These are phyloP conservation scores for Cephus cinctus DNA, from an alignment of 1,140 invertebrate species.

Conservation along the genomic window DNA sequence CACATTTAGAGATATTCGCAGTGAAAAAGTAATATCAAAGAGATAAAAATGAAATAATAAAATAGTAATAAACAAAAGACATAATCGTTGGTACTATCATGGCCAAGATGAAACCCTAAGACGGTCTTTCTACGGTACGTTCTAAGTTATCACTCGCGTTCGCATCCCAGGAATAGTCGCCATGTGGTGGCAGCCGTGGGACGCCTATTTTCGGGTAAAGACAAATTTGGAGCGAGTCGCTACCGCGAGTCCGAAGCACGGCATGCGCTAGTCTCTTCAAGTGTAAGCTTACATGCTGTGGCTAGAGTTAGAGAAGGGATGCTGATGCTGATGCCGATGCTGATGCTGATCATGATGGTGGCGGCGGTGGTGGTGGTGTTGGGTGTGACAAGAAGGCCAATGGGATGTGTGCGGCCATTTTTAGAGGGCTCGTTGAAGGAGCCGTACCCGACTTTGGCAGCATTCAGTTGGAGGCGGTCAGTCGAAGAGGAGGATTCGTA, in stretches of 20 bases:
- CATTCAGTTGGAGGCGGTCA: slow-evolving; percentile 55
- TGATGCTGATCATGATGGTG: no score
- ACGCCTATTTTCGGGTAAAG: slow-evolving; percentile 76
- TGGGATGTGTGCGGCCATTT: slow-evolving; percentile 55
- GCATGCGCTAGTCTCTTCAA: slow-evolving; percentile 37
- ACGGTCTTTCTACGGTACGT: no score
- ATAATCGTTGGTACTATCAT: neutral
- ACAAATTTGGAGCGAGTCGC: slow-evolving; percentile 74
- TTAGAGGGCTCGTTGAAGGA: slow-evolving; percentile 52
- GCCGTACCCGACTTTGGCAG: slow-evolving; percentile 41
- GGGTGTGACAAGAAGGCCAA: slow-evolving; percentile 48
- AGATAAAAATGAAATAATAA: slow-evolving; percentile 6
- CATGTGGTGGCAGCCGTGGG: slow-evolving; percentile 56
- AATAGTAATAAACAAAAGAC: neutral
- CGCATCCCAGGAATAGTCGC: slow-evolving; percentile 45
- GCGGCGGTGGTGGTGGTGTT: slow-evolving; percentile 34
- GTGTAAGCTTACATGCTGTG: slow-evolving; percentile 54
- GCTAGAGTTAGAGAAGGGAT: no score
- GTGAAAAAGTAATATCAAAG: slow-evolving; percentile 20
- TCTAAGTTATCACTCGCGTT: slow-evolving; percentile 37
- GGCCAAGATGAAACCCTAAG: no score
- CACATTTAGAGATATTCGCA: no score
- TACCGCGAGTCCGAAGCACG: slow-evolving; percentile 38
- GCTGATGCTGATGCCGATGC: no score
- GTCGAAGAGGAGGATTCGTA: slow-evolving; percentile 33